These are phyloP conservation scores for Drosophila neocordata DNA, from an alignment of 1,140 invertebrate genomes.

Conservation along the genomic window DNA sequence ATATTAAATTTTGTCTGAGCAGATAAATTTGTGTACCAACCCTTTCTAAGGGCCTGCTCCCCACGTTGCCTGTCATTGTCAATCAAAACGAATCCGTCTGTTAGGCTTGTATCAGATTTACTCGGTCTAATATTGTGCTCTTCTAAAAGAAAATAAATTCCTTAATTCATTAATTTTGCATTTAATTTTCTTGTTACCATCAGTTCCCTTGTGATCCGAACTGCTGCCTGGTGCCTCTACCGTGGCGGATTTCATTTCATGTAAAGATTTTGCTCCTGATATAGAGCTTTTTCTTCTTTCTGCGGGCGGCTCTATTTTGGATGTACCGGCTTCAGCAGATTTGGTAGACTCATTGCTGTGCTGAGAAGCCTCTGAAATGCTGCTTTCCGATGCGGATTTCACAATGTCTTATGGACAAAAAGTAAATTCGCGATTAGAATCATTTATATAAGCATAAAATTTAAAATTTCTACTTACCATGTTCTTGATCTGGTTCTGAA, in stretches of 20 bases:
- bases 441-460: neutral
- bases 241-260: conserved; percentile 79
- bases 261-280: conserved; percentile 76
- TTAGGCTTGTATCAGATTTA: conserved; percentile 95
- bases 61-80: conserved; percentile 81
- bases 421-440: too few relatives aligned
- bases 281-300: conserved; percentile 75
- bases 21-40: conserved; percentile 58
- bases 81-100: conserved; percentile 94
- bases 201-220: conserved; percentile 47
- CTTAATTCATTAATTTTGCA: neutral
- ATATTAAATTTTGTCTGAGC: neutral
- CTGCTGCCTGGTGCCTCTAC: conserved; percentile 53
- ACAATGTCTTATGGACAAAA: too few relatives aligned
- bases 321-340: conserved; percentile 86
- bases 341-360: conserved; percentile 88
- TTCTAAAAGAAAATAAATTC: conserved; percentile 56
- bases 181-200: conserved; percentile 42
- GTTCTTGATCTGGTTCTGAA: conserved; percentile 61
- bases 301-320: conserved; percentile 26
- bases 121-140: conserved; percentile 87
- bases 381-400: conserved; percentile 94
- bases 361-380: conserved; percentile 89
- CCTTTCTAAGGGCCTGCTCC: conserved; percentile 86
- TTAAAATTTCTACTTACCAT: conserved; percentile 37